phyloP scores from a whole-genome alignment of 2,113 vertebrate species.

The Chloebia gouldiae region DNA sequence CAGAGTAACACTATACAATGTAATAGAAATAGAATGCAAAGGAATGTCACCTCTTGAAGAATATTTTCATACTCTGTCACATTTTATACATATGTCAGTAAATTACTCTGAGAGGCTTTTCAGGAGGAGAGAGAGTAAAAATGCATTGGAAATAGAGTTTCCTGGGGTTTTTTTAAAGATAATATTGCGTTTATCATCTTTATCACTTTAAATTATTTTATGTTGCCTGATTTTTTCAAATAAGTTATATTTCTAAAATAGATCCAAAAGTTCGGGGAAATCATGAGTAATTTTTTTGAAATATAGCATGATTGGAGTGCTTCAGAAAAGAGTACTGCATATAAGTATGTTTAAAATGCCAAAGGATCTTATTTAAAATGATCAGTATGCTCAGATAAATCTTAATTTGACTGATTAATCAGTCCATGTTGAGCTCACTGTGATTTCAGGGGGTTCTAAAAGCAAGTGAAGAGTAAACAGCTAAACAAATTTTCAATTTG shows the following conservation, averaged over 20 bases:
- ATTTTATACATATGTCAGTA: constrained; percentile 10
- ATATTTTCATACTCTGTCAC: constrained; percentile 1
- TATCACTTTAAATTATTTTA: neutral
- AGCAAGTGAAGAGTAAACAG: neutral
- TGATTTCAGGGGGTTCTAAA: neutral
- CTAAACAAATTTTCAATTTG: neutral
- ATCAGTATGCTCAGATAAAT: neutral
- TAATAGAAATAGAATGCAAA: constrained; percentile 2
- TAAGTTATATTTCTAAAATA: neutral
- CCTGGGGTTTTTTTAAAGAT: neutral
- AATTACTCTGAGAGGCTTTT: neutral
- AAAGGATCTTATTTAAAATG: neutral
- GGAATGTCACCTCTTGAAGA: neutral
- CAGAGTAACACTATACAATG: neutral
- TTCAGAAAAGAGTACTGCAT: neutral
- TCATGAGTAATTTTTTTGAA: neutral
- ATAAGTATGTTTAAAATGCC: neutral
- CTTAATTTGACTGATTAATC: neutral
- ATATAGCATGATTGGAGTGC: neutral
- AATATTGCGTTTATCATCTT: neutral
- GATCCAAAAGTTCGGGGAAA: neutral
- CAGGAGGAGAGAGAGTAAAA: neutral
- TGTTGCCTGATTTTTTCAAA: neutral
- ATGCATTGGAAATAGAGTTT: neutral
- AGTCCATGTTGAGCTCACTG: neutral